phyloP scores from a whole-genome alignment of 2,888 invertebrate species.

The Mycalesis mineus region DNA sequence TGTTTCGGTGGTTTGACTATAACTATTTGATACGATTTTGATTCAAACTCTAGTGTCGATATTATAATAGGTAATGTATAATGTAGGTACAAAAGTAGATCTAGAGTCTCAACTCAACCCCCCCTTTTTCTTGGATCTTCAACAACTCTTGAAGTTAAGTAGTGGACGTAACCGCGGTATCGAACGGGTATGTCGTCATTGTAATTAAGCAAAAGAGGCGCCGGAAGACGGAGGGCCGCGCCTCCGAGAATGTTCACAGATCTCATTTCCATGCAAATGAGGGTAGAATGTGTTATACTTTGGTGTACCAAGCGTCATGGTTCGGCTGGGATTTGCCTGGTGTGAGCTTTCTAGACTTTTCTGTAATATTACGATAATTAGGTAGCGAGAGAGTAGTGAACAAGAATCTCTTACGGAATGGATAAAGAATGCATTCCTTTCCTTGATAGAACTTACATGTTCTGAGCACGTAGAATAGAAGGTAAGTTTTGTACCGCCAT shows the following conservation, averaged over 20 bases:
- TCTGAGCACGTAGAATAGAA: too few relatives aligned
- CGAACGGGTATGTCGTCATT: conserved; percentile 51
- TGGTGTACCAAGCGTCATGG: conserved; percentile 31
- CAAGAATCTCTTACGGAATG: too few relatives aligned
- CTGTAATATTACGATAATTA: too few relatives aligned
- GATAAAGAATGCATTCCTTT: too few relatives aligned
- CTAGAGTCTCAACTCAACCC: background rate
- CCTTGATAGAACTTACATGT: too few relatives aligned
- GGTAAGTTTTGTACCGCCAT: too few relatives aligned
- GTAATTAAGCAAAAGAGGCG: conserved; percentile 74
- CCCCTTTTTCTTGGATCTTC: background rate
- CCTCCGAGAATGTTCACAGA: conserved; percentile 63
- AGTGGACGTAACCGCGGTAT: conserved; percentile 37
- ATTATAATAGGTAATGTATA: too few relatives aligned
- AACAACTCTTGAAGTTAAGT: conserved; percentile 9
- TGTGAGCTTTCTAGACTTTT: background rate
- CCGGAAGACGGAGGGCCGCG: conserved; percentile 59
- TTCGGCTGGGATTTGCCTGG: background rate
- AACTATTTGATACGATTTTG: too few relatives aligned
- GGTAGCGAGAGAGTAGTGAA: too few relatives aligned
- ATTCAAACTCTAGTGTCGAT: too few relatives aligned
- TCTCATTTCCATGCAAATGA: conserved; percentile 78
- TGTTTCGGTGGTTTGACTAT: too few relatives aligned
- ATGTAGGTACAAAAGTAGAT: background rate
- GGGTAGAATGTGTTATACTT: conserved; percentile 60